Percentiles rank a stretch among this genome's conserved stretches.
Evolutionary conservation across 2,888 invertebrate species (phyloP).

Genomic region (Netelia melanura): DNA sequence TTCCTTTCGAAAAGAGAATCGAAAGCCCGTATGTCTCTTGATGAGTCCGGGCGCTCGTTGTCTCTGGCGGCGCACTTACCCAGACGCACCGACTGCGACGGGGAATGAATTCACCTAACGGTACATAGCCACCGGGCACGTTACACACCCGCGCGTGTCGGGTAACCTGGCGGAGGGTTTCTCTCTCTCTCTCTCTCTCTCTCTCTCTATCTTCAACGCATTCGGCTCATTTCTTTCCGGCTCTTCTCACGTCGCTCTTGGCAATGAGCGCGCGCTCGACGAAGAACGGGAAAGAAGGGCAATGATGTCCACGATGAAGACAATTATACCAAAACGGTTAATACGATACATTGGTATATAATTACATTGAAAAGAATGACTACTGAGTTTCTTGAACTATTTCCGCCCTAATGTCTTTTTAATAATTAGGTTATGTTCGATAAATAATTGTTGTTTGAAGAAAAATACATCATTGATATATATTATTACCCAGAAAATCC

Average conservation of each 20-base stretch:
- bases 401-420: background rate
- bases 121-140: slow-evolving; percentile 76
- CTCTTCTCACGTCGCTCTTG: slow-evolving; percentile 57
- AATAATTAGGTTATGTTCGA: background rate
- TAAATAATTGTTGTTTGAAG: background rate
- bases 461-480: background rate
- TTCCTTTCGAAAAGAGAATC: slow-evolving; percentile 15
- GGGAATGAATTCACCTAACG: slow-evolving; percentile 80
- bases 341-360: slow-evolving; percentile 24
- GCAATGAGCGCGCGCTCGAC: slow-evolving; percentile 60
- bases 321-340: slow-evolving; percentile 24
- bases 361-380: background rate
- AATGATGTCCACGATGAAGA: slow-evolving; percentile 33
- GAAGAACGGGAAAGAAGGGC: slow-evolving; percentile 37
- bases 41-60: slow-evolving; percentile 54
- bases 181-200: slow-evolving; percentile 45
- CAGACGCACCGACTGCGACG: slow-evolving; percentile 70
- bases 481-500: background rate
- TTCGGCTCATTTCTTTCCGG: slow-evolving; percentile 62
- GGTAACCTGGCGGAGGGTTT: slow-evolving; percentile 57
- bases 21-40: slow-evolving; percentile 29
- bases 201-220: slow-evolving; percentile 35
- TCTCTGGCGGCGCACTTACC: slow-evolving; percentile 60
- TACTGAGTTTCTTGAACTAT: background rate
- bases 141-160: slow-evolving; percentile 65